A percentile compares a stretch with the other conserved stretches of the same genome.
Conservation (phyloP, 2,113 vertebrate genomes). For the Aramus guarauna region DNA sequence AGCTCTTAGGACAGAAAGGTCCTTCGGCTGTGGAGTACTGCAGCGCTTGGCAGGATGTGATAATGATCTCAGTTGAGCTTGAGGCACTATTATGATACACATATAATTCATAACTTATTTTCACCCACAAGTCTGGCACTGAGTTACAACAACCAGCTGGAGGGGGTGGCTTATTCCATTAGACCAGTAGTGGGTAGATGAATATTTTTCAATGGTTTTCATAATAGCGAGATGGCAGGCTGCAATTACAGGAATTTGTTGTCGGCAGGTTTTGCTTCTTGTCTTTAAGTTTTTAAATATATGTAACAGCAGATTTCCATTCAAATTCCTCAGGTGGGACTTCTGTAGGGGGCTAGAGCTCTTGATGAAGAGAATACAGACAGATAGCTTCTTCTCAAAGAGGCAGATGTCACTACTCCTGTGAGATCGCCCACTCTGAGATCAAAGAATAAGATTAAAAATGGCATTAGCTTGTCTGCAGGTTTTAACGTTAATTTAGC, state of each 20-base stretch:
- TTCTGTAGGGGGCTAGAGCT: background rate
- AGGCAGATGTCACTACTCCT: background rate
- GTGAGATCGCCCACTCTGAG: background rate
- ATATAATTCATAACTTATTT: background rate
- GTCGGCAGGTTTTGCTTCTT: background rate
- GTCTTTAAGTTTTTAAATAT: background rate
- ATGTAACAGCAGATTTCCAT: background rate
- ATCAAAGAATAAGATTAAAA: background rate
- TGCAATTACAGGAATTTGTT: background rate
- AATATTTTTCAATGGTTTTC: background rate
- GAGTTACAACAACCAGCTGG: background rate
- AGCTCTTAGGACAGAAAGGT: background rate
- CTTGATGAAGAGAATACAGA: background rate
- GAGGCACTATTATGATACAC: background rate
- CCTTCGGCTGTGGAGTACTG: background rate
- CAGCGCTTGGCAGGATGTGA: background rate
- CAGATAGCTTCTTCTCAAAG: background rate
- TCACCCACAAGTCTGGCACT: background rate
- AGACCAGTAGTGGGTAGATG: background rate
- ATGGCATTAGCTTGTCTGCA: background rate
- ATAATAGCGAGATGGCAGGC: background rate
- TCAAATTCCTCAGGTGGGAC: background rate
- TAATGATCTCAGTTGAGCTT: background rate
- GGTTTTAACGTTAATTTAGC: background rate
- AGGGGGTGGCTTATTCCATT: background rate